A percentile compares a stretch with the other conserved stretches of the same genome.
Conservation (phyloP, 2,113 vertebrate species). For the Cyprinodon variegatus region DNA sequence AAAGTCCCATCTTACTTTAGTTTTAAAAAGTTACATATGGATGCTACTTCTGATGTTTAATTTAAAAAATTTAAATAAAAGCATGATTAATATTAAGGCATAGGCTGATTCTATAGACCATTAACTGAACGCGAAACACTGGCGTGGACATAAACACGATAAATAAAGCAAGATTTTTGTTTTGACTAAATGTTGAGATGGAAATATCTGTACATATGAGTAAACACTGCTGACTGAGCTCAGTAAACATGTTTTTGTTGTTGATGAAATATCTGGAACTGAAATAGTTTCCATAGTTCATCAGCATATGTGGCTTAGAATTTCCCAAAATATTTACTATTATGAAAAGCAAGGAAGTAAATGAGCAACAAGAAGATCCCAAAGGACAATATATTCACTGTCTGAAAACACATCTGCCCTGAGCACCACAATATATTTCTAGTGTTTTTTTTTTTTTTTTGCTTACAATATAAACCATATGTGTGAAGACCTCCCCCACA, state of each 20-base stretch:
- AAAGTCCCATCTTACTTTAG: no score
- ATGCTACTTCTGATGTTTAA: no score
- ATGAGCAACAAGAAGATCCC: conserved; percentile 21
- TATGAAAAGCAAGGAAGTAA: conserved; percentile 27
- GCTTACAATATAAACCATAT: conserved; percentile 47
- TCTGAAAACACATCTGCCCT: conserved; percentile 39
- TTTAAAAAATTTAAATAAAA: no score
- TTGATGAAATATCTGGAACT: not conserved
- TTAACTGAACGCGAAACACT: not conserved
- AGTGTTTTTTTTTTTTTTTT: conserved; percentile 8
- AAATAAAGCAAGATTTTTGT: not conserved
- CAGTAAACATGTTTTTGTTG: not conserved
- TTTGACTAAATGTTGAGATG: not conserved
- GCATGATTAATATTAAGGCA: no score
- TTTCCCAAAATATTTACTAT: conserved; percentile 16
- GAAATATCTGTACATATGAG: not conserved
- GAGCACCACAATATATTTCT: conserved; percentile 21
- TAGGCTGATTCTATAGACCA: no score
- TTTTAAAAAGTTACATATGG: no score
- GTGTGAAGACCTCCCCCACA: conserved; percentile 23
- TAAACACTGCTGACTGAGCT: not conserved
- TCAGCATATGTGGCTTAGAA: not conserved
- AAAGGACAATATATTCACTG: conserved; percentile 36
- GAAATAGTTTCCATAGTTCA: not conserved
- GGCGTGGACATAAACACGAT: not conserved